Base-by-base conservation (phyloP, 2,797 vertebrate species). In the Xyrichtys novacula region DNA sequence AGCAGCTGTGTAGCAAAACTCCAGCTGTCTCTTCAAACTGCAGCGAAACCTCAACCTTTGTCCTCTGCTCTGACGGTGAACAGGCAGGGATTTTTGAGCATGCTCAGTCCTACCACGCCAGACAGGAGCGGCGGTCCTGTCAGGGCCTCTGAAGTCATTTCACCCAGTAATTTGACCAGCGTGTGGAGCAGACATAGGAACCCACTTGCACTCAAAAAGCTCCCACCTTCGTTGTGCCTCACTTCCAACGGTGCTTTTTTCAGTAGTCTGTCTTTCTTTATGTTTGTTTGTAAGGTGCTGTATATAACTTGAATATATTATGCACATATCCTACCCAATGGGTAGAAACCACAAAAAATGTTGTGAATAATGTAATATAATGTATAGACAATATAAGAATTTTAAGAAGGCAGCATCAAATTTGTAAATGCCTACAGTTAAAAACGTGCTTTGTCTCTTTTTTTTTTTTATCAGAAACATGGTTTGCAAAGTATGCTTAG, bases 301-400 rank as follows among this genome's bases (percentile, higher is more conserved):
- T 96, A 96, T 95, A 96, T 95, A 97, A 96, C 93, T 95, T 96
- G 95, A 96, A 96, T 94, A 95, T 96, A 95, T 96, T 95, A 97
- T 96, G 95, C 96, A 97, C 95, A 97, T 97, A 96, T 96, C 96
- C 96, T 97, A 96, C 96, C 97, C 96, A 97, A 95, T 97, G 96
- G 97, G 97, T 98, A 97, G 96, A 96, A 93, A 91, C 91, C 91
- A 93, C 86, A 87, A 90, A 92, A 92, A 92, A 92, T 89, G 83
- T 94, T 97, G 95, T 97, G 96, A 95, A 96, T 97, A 96, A 89
- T 97, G 96, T 98, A 96, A 96, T 90, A 96, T 97, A 96, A 93
- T 97, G 95, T 97, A 96, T 91, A 98, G 94, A 96, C 93, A 94
- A 95, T 94, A 95, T 94, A 90, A 93, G 91, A 89, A 89, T 95